Base-by-base conservation (phyloP, 1,140 invertebrate genomes). In the Sinella curviseta region DNA sequence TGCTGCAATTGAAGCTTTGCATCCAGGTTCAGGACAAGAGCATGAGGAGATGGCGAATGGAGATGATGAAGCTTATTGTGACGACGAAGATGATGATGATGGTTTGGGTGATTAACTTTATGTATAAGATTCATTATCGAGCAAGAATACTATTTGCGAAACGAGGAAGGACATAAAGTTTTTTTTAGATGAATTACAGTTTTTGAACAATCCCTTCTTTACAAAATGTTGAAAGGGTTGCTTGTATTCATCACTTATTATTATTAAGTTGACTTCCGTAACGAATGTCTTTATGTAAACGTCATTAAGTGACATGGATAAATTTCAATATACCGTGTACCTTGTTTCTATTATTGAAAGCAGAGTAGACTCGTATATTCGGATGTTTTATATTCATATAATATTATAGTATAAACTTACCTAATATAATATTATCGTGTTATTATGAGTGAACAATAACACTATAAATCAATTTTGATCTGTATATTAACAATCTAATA, bases 1-100 rank as follows among this genome's bases (percentile, higher is more conserved):
- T 39, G 78, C 82, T 30, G 83, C 79, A 35, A 81, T 82, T 65
- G 83, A 81, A 73, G 80, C 60, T 57, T 82, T 82, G 80, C 83
- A 78, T 57, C n/a, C 78, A 78, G 55, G n/a, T n/a, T 80, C 39
- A 67, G 34, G 55, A 33, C 79, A 84, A 20, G 79, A 79, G 26
- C 81, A 83, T 24, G 84, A 85, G 8, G 76, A 78, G 65, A 77
- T 34, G 14, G 55, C 77, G 24, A 26, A 60, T 33, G 80, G 55
- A 17, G 55, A 79, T 55, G 74, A 74, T 12, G 77, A 81, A 39
- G 60, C 34, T 55, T 36, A 35, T 76, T 77, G 70, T 33, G 80
- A 74, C 24, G 55, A 79, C 30, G 74, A 74, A 2, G 75, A 82
- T 39, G 82, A 83, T 57, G 82, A 82, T 35, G 79, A 78, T 31